phyloP scores from a whole-genome alignment of 2,888 invertebrate species.

The Teleogryllus oceanicus region DNA sequence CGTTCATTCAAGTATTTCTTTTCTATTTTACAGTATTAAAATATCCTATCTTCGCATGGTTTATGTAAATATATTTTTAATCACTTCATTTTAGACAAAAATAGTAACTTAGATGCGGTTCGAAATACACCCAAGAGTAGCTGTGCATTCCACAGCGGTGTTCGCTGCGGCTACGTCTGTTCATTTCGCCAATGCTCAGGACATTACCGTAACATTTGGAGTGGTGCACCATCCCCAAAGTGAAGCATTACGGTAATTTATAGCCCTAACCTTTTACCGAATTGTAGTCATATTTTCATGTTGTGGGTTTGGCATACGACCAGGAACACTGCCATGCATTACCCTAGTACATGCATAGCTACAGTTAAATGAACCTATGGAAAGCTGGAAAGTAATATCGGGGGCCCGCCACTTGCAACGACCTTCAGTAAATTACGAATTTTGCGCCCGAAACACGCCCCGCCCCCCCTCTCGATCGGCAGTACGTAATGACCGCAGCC shows the following conservation, averaged over 20 bases:
- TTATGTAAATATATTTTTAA: too few relatives aligned
- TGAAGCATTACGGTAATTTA: neutral
- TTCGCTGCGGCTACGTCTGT: neutral
- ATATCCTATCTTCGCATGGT: too few relatives aligned
- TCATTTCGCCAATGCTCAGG: neutral
- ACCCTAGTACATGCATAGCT: neutral
- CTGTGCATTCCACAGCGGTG: too few relatives aligned
- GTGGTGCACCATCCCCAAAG: neutral
- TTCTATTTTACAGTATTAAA: too few relatives aligned
- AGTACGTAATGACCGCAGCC: neutral
- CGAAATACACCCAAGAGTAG: too few relatives aligned
- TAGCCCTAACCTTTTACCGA: neutral
- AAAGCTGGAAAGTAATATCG: conserved; percentile 9
- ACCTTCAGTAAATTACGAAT: neutral
- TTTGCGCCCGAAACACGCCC: neutral
- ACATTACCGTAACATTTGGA: too few relatives aligned
- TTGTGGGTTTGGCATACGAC: neutral
- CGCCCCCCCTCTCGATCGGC: neutral
- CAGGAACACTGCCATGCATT: conserved; percentile 18
- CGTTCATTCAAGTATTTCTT: too few relatives aligned
- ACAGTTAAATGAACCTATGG: conserved; percentile 1
- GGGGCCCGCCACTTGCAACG: neutral
- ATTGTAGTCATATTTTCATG: conserved; percentile 18
- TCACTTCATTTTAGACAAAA: too few relatives aligned
- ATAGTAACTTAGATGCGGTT: too few relatives aligned